Conservation (phyloP, 2,888 invertebrate species). For the Drosophila histrio region DNA sequence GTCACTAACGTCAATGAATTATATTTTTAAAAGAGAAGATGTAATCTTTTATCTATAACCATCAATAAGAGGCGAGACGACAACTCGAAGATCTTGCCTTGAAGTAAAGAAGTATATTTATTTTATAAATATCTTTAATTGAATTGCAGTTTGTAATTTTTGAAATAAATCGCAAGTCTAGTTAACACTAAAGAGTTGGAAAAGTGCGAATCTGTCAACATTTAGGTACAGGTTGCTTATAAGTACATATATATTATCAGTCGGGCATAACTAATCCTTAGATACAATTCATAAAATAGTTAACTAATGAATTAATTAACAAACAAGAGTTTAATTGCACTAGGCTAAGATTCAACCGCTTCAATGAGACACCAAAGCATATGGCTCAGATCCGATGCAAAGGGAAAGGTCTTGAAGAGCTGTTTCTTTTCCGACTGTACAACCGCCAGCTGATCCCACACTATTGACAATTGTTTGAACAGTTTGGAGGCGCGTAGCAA, state of each 20-base stretch:
- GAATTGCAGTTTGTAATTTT: not conserved
- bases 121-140: not conserved
- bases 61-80: too few relatives aligned
- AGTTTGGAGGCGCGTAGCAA: conserved; percentile 80
- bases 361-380: conserved; percentile 23
- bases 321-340: not conserved
- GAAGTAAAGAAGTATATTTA: too few relatives aligned
- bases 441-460: conserved; percentile 58
- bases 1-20: not conserved
- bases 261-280: not conserved
- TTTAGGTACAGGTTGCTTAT: not conserved
- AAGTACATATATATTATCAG: not conserved
- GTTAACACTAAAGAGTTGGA: not conserved
- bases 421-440: conserved; percentile 37
- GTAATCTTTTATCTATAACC: not conserved
- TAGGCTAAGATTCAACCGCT: conserved; percentile 17
- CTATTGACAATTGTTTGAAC: conserved; percentile 60
- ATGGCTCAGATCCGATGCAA: conserved; percentile 31
- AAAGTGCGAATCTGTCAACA: too few relatives aligned
- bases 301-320: not conserved
- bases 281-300: not conserved
- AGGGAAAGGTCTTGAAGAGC: conserved; percentile 29
- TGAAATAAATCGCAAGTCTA: not conserved
- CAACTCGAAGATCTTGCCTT: too few relatives aligned
- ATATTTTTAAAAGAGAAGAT: too few relatives aligned